phyloP scores from a whole-genome alignment of 2,797 vertebrate genomes.

The Gymnocypris eckloni region DNA sequence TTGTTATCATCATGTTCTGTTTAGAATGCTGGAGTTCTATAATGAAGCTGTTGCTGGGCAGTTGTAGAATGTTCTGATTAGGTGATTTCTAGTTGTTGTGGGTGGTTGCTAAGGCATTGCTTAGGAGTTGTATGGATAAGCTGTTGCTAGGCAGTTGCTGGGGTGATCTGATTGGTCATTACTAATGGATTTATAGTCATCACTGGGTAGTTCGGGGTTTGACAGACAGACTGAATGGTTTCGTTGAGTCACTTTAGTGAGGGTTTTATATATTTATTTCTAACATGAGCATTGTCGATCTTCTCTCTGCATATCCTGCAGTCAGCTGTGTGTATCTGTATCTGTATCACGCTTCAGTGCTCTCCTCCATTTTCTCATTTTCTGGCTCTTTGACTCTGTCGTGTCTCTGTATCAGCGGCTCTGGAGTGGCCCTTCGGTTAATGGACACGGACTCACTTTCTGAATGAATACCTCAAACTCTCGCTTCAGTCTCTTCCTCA shows the following conservation, averaged over 20 bases:
- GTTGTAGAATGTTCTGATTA: not conserved
- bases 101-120: not conserved
- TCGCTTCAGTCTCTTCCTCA: not conserved
- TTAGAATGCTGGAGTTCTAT: not conserved
- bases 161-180: not conserved
- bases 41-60: not conserved
- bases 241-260: not conserved
- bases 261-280: not conserved
- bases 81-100: not conserved
- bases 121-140: not conserved
- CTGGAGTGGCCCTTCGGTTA: not conserved
- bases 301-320: not conserved
- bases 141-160: not conserved
- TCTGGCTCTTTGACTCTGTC: conserved; percentile 30
- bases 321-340: conserved; percentile 4
- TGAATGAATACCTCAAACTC: not conserved
- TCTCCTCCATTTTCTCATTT: conserved; percentile 11
- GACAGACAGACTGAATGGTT: not conserved
- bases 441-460: conserved; percentile 34
- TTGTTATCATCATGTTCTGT: not conserved
- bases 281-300: not conserved
- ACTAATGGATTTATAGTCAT: not conserved
- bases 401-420: conserved; percentile 11
- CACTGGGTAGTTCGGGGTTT: not conserved
- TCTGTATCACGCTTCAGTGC: not conserved